Conservation (phyloP, 2,797 vertebrate genomes). For the Falco biarmicus region DNA sequence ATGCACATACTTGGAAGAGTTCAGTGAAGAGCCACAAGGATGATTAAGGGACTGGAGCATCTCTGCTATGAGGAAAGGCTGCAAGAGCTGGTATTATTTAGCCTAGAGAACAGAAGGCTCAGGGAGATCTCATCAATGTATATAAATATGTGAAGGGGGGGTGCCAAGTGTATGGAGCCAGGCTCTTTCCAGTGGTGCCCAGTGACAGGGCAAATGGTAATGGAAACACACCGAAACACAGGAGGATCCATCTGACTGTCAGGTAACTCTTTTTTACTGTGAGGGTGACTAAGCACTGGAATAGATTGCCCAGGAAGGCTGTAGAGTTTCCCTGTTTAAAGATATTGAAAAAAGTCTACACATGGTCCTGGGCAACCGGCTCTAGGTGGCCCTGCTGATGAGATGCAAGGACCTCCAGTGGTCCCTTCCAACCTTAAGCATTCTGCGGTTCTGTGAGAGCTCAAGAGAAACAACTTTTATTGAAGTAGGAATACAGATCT, state of each 20-base stretch:
- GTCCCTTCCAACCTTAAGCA: not conserved
- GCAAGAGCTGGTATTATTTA: not conserved
- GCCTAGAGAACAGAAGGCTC: not conserved
- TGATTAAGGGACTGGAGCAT: not conserved
- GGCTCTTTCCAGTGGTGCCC: not conserved
- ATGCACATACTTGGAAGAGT: too few relatives aligned
- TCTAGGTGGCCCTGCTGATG: not conserved
- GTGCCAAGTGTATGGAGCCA: not conserved
- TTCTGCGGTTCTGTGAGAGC: not conserved
- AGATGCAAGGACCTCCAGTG: not conserved
- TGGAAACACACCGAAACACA: accelerated
- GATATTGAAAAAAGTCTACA: too few relatives aligned
- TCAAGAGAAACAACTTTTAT: not conserved
- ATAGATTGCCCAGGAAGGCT: not conserved
- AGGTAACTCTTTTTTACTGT: not conserved
- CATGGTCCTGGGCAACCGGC: not conserved
- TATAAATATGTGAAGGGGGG: not conserved
- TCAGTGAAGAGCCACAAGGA: not conserved
- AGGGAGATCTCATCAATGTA: too few relatives aligned
- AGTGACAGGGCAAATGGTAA: not conserved
- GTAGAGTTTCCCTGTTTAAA: not conserved
- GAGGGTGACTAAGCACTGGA: not conserved
- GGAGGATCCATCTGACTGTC: accelerated
- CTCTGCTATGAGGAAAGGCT: not conserved
- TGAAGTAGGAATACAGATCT: not conserved